These are phyloP conservation scores for Diaprepes abbreviatus DNA, from an alignment of 2,888 invertebrate species.

Conservation along the genomic window DNA sequence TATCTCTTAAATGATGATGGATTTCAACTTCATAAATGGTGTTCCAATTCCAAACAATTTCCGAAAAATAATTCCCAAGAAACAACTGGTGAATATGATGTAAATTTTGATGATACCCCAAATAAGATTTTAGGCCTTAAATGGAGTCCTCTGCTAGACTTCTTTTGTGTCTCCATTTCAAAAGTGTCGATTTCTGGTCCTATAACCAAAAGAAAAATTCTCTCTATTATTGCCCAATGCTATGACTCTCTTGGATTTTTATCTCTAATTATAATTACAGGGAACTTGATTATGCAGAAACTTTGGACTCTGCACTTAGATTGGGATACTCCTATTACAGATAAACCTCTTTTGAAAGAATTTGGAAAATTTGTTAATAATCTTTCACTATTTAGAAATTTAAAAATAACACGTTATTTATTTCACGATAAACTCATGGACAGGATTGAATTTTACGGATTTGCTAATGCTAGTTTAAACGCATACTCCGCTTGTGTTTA, in stretches of 20 bases:
- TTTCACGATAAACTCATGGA: neutral
- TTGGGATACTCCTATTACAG: conserved; percentile 40
- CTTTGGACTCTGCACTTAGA: conserved; percentile 37
- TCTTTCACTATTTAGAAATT: neutral
- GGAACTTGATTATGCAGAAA: conserved; percentile 47
- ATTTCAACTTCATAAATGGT: conserved; percentile 23
- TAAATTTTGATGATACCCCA: conserved; percentile 37
- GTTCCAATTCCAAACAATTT: conserved; percentile 20
- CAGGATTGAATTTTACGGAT: conserved; percentile 39
- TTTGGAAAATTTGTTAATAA: conserved; percentile 27
- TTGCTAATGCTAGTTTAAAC: conserved; percentile 35
- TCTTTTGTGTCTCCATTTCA: conserved; percentile 28
- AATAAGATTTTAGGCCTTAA: conserved; percentile 29
- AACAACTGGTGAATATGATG: neutral
- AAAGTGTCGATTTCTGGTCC: neutral
- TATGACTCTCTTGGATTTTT: conserved; percentile 47
- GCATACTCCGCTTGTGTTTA: conserved; percentile 43
- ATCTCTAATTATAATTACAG: conserved; percentile 38
- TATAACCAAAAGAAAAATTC: conserved; percentile 38
- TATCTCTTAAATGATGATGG: conserved; percentile 16
- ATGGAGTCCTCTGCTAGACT: conserved; percentile 34
- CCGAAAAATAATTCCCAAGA: conserved; percentile 3
- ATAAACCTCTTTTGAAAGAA: conserved; percentile 19
- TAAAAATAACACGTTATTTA: conserved; percentile 37
- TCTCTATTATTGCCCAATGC: conserved; percentile 36